Base-by-base conservation (phyloP, 2,113 vertebrate genomes). In the Tragelaphus buxtoni region DNA sequence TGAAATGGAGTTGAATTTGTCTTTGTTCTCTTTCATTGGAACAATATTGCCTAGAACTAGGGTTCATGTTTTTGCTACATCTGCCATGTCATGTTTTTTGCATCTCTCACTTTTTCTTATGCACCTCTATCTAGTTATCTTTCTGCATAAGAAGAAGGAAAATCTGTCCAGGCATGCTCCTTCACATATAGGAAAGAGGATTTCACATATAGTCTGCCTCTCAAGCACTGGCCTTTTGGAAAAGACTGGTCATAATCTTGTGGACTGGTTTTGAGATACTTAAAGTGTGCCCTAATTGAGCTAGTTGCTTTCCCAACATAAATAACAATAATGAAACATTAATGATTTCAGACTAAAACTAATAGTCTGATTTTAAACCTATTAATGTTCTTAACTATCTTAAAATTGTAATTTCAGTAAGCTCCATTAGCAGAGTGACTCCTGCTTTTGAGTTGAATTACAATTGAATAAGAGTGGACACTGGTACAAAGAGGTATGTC, bases 321-420 rank as follows among this genome's bases (percentile, higher is more conserved):
- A 94, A 32, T 69, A 35, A 60, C 3, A 94, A 53, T 51, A 77
- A 82, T 58, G 12, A 77, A 92, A 77, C 4, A 35, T 49, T 35
- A 76, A 69, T 35, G 2, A 9, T 32, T 91, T 81, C 20, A 42
- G 76, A 7, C 4, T 58, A 88, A 82, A 26, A 79, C 6, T 49
- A 17, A 55, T n/a, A 53, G 24, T 12, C 20, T 65, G 12, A 83
- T 47, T 92, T 89, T 63, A 74, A 87, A 84, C 0, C 32, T 69
- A 16, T 32, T 55, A 58, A 79, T 61, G 86, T 32, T 74, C 4
- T 87, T 28, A 42, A 95, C 11, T 74, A 42, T 90, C 7, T 88
- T 88, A 76, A 88, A 93, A 74, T 55, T 51, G 1, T 42, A 89
- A 90, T 11, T 56, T 80, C 8, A 61, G 2, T 81, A 95, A 81